These are phyloP conservation scores for Geodia barretti DNA, from an alignment of 37 sponge, comb jelly and placozoan genomes.

Conservation along the genomic window DNA sequence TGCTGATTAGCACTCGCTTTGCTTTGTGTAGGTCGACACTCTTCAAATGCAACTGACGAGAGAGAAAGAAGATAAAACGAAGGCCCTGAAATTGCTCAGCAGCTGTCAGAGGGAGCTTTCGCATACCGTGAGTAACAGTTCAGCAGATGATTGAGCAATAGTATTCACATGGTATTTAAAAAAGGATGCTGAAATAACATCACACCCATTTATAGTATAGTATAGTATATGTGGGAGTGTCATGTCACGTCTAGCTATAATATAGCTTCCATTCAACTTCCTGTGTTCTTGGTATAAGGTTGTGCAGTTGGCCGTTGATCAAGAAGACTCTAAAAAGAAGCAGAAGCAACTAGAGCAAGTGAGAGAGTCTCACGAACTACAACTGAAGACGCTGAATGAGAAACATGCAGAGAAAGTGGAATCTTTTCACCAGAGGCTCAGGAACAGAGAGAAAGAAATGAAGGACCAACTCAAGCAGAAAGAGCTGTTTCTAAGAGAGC, in stretches of 20 bases:
- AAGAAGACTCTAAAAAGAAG: slow-evolving; percentile 8
- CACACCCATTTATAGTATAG: too few species aligned
- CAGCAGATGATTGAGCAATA: too few species aligned
- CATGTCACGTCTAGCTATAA: too few species aligned
- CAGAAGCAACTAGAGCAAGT: neutral
- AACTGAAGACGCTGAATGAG: neutral
- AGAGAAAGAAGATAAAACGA: slow-evolving; percentile 15
- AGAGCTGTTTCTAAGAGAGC: neutral
- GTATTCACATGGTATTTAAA: too few species aligned
- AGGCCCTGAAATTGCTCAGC: neutral
- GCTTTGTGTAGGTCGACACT: slow-evolving; percentile 5
- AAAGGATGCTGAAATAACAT: too few species aligned
- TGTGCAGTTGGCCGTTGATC: slow-evolving; percentile 5
- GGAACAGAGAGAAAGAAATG: neutral
- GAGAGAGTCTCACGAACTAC: neutral
- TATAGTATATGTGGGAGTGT: too few species aligned
- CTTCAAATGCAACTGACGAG: slow-evolving; percentile 17
- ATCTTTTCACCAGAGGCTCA: neutral
- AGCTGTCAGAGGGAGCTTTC: slow-evolving; percentile 11
- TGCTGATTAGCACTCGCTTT: neutral
- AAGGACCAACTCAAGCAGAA: neutral
- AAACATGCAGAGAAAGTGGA: neutral
- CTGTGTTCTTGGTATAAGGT: neutral
- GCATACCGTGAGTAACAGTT: slow-evolving; percentile 1
- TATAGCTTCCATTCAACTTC: too few species aligned